These are phyloP conservation scores for Lepidostoma basale DNA, from an alignment of 1,140 invertebrate genomes.

Conservation along the genomic window DNA sequence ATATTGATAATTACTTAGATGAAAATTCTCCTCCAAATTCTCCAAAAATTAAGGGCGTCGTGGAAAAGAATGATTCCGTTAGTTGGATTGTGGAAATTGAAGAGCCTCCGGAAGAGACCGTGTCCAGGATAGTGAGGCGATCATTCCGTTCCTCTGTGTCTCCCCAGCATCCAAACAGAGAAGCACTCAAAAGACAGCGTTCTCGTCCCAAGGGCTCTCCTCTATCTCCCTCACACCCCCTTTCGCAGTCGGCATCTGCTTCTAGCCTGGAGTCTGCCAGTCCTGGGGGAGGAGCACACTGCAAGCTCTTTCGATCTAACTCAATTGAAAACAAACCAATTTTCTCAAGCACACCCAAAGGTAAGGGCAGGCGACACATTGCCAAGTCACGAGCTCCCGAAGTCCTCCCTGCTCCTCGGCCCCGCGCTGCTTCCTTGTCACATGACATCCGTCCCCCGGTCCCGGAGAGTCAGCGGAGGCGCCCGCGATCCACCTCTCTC, in stretches of 20 bases:
- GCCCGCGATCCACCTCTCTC: conserved; percentile 12
- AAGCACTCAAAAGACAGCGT: conserved; percentile 41
- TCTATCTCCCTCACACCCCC: conserved; percentile 56
- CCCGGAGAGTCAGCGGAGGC: not conserved
- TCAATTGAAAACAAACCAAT: conserved; percentile 36
- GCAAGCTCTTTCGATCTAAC: conserved; percentile 39
- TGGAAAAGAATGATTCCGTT: conserved; percentile 82
- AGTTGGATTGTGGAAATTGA: conserved; percentile 81
- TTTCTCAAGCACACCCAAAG: conserved; percentile 37
- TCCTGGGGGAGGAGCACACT: conserved; percentile 23
- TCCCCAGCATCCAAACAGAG: conserved; percentile 48
- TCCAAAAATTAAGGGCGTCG: conserved; percentile 75
- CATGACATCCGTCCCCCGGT: not conserved
- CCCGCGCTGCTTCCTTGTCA: conserved; percentile 27
- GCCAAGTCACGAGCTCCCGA: not conserved
- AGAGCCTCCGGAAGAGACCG: conserved; percentile 70
- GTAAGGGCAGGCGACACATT: not conserved
- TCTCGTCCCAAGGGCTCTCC: conserved; percentile 47
- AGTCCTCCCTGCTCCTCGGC: not conserved
- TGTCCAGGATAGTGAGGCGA: conserved; percentile 63
- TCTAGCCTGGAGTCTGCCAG: conserved; percentile 46
- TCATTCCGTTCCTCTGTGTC: conserved; percentile 59
- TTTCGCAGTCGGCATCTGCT: conserved; percentile 64
- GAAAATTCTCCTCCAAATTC: conserved; percentile 63
- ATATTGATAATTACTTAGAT: conserved; percentile 30